Base-by-base conservation (phyloP, 2,888 invertebrate genomes). In the Synanthedon myopaeformis region DNA sequence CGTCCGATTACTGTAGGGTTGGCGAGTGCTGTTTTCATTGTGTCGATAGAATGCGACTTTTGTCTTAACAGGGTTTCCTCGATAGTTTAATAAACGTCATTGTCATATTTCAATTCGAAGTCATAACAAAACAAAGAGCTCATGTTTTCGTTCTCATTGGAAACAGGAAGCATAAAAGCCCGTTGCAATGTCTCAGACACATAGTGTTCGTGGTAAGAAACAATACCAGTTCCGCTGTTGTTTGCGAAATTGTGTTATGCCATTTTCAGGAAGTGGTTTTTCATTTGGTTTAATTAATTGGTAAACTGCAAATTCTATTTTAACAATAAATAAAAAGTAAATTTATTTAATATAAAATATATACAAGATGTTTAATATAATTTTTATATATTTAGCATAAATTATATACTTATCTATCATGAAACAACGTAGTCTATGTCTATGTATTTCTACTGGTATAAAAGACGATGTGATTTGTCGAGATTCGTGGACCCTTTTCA, bases 141-240 rank as follows among this genome's bases (percentile, higher is more conserved):
- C 58, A 59, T 82, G 85, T 84, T 85, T 84, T 80, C 79, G 75
- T 79, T 82, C 74, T 72, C 71, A 79, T 78, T 85, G 76, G 82
- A 82, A 85, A 84, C 85, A 86, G 86, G 85, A 87, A 85, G 82
- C 75, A 68, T 76, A 69, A 77, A 10, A 82, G 74, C 76, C 76
- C 76, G 77, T 66, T 69, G 72, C 70, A 76, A 74, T 77, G 80
- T 83, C 82, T 81, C 79, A 75, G 76, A 70, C 76, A 67, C 71
- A 69, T 72, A 53, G 35, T 68, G 78, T 82, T 81, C 79, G 81
- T 63, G 70, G 83, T 83, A 85, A 69, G 74, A 79, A 82, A 87
- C 86, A 87, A 86, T 84, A 79, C 80, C 72, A 80, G 84, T 85
- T 87, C 85, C 86, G 85, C 69, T 80, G 76, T 79, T 70, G 76